Evolutionary conservation across 2,888 invertebrate genomes (phyloP), one percentile per base, ranked within the genome.

Genomic region (Charanyca ferruginea): DNA sequence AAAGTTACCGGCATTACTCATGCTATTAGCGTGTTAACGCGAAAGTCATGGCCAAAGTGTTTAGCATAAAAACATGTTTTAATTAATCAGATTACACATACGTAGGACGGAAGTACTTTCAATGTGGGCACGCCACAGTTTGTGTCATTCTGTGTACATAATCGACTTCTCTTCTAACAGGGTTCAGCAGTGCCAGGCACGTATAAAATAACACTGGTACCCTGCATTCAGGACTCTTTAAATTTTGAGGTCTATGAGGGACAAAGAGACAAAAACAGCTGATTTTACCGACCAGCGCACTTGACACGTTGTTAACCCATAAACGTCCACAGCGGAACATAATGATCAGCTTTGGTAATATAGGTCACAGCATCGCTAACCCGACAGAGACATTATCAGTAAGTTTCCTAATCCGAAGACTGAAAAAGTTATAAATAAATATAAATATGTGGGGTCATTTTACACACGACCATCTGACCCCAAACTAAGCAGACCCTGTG

Each of bases 31-130:
- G 54, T 60, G 35, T 70, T 44, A 61, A 44, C 9, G 25, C n/a
- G 7, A 61, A 70, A 49, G 25, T 77, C 22, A 77, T 22, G 49
- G 53, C 23, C 32, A 45, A 44, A 44, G 28, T 48, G 18, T 25
- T 71, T 28, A 42, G 35, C 73, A 77, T 71, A 62, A 45, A 61
- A 71, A 45, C 22, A 54, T 47, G 38, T 49, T 20, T 42, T 54
- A 42, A 72, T 23, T 45, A 41, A 54, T 32, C 7, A 44, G 32
- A 60, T 53, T 41, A 55, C 25, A 58, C 9, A 44, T 20, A 38
- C 57, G 23, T 38, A 32, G 9, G 38, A 20, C 47, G 23, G 38
- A 68, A 35, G n/a, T 35, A 48, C 32, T 55, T 54, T 20, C 6
- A 76, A 59, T 35, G 45, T 35, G 20, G 18, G n/a, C 5, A 74